Percentiles rank a stretch among this genome's conserved stretches.
Conservation (phyloP, 2,888 invertebrate genomes). For the Stenolophus ochropezus region DNA sequence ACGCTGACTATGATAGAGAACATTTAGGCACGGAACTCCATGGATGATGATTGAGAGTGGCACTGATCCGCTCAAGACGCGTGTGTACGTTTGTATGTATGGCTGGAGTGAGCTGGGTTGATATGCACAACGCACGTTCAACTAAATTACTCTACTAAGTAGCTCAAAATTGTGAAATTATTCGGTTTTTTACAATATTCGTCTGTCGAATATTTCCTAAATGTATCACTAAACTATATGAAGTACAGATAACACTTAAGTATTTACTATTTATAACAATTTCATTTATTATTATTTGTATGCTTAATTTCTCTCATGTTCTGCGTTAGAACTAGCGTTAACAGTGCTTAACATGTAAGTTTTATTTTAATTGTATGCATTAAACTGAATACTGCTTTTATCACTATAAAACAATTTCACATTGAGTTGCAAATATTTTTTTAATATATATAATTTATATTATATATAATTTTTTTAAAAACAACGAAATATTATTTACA, state of each 20-base stretch:
- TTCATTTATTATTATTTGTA: conserved; percentile 67
- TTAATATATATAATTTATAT: conserved; percentile 56
- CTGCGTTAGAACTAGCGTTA: conserved; percentile 66
- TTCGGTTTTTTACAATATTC: conserved; percentile 53
- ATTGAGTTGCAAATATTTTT: conserved; percentile 64
- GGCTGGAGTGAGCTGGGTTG: conserved; percentile 43
- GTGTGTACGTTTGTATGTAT: conserved; percentile 20
- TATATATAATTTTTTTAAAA: conserved; percentile 61
- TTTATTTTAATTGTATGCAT: conserved; percentile 58
- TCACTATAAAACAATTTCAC: conserved; percentile 65
- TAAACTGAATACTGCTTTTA: conserved; percentile 65
- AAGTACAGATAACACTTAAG: conserved; percentile 74
- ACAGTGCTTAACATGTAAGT: conserved; percentile 69
- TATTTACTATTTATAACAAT: conserved; percentile 73
- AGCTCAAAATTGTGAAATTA: conserved; percentile 58
- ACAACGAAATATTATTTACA: conserved; percentile 70
- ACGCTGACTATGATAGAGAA: conserved; percentile 1
- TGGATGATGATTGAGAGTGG: conserved; percentile 15
- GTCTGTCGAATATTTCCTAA: conserved; percentile 66
- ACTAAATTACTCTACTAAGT: conserved; percentile 54
- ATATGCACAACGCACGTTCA: conserved; percentile 57
- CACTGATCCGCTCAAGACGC: conserved; percentile 30
- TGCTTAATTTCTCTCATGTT: conserved; percentile 65
- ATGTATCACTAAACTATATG: conserved; percentile 77
- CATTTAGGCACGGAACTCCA: conserved; percentile 33